Evolutionary conservation across 2,888 invertebrate genomes (phyloP), one percentile per base, ranked within the genome.

Genomic region (Ectropis crepuscularia): DNA sequence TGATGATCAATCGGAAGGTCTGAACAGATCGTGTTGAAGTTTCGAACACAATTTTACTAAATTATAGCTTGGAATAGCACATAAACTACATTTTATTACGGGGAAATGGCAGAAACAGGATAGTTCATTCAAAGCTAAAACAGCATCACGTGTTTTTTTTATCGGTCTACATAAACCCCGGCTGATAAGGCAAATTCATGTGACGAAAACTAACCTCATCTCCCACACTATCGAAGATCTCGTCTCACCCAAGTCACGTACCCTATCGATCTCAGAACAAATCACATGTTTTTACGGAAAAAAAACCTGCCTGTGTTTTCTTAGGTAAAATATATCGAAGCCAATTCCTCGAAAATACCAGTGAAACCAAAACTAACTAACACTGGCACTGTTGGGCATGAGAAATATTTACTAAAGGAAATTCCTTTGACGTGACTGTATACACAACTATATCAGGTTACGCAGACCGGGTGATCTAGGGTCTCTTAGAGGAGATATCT

Each of bases 161-260:
- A 28, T 28, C 16, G 4, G 16, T 28, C 16, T 1, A 28, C 16
- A 4, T 28, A 28, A 28, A 28, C 16, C 16, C 16, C 16, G 16
- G 16, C 16, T 4, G 16, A 28, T 28, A 28, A 28, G 4, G 4
- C 16, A 28, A 2, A 42, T 11, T 10, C 4, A n/a, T 10, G 55
- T 59, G 42, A 63, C n/a, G 6, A 54, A 54, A 59, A 37, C 4
- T 39, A 4, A 41, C 64, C 1, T 2, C 12, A 45, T n/a, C 64
- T 39, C 57, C 9, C 49, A 45, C 0, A 43, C 68, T 65, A 43
- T 11, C 9, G 43, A 55, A 57, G 66, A 66, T 63, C 61, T 65
- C 63, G 60, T 51, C 64, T 65, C 47, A 70, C 63, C 61, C 70
- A 65, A 73, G 77, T 75, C 80, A 80, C 80, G 79, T 79, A 72